Conservation (phyloP, 1,140 invertebrate species). For the Colletes latitarsis region DNA sequence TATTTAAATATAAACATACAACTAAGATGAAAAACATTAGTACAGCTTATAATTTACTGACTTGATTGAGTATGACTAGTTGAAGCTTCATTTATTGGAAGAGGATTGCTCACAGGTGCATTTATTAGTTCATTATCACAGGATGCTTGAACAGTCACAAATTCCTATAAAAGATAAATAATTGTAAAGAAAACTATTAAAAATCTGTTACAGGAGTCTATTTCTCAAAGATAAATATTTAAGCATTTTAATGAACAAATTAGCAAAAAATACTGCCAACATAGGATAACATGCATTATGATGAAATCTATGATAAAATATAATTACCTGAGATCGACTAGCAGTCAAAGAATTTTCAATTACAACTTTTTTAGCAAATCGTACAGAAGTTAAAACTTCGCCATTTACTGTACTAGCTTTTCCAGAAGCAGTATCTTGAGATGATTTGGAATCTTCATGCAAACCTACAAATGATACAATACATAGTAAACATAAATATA, state of each 20-base stretch:
- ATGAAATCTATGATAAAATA: too few species aligned
- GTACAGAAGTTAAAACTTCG: conserved; percentile 74
- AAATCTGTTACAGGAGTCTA: background rate
- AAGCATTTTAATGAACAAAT: too few species aligned
- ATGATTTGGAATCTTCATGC: conserved; percentile 75
- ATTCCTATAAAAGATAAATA: conserved; percentile 41
- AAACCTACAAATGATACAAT: conserved; percentile 56
- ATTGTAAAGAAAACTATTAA: background rate
- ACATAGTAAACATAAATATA: conserved; percentile 10
- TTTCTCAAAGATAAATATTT: too few species aligned
- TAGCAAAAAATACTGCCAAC: too few species aligned
- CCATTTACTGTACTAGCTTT: conserved; percentile 60
- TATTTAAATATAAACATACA: conserved; percentile 21
- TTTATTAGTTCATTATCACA: conserved; percentile 52
- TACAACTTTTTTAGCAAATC: conserved; percentile 76
- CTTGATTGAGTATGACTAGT: conserved; percentile 46
- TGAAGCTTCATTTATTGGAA: conserved; percentile 45
- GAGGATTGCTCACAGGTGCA: conserved; percentile 33
- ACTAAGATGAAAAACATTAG: conserved; percentile 1
- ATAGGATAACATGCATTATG: too few species aligned
- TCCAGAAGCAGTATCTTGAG: conserved; percentile 75
- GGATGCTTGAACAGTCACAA: conserved; percentile 45
- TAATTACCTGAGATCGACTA: conserved; percentile 56
- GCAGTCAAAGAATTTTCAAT: conserved; percentile 68
- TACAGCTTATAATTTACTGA: conserved; percentile 32